Percentiles rank a stretch among this genome's conserved stretches.
These are phyloP conservation scores for Pedetes capensis DNA, from an alignment of 2,113 vertebrate genomes.

Conservation along the genomic window DNA sequence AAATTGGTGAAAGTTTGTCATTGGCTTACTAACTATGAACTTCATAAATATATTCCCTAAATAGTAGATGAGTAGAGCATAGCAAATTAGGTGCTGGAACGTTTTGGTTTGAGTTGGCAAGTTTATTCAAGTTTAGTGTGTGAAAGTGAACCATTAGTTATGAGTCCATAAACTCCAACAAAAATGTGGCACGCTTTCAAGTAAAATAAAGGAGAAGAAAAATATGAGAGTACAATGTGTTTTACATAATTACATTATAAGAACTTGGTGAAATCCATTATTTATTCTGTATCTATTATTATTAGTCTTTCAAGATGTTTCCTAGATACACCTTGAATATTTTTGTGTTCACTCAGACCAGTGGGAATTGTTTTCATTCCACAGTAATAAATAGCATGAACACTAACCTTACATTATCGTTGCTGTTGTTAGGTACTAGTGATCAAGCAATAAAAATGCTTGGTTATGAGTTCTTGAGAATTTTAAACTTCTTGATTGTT, in stretches of 20 bases:
- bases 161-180: not conserved
- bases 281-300: not conserved
- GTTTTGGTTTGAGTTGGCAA: not conserved
- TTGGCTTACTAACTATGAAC: not conserved
- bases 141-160: not conserved
- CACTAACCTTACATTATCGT: constrained; percentile 26
- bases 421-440: too few relatives aligned
- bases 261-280: not conserved
- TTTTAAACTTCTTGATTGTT: constrained; percentile 79
- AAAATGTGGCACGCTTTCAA: not conserved
- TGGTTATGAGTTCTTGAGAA: constrained; percentile 74
- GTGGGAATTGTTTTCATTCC: constrained; percentile 81
- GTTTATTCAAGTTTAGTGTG: not conserved
- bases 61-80: not conserved
- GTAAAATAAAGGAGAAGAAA: not conserved
- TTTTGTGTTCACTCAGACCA: constrained; percentile 69
- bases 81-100: not conserved
- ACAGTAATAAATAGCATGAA: constrained; percentile 79
- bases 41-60: not conserved
- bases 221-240: not conserved
- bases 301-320: constrained; percentile 61
- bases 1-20: not conserved
- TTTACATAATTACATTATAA: not conserved
- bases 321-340: constrained; percentile 37
- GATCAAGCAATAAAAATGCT: constrained; percentile 76